Percentiles rank a stretch among this genome's conserved stretches.
phyloP scores from a whole-genome alignment of 2,888 invertebrate species.

The Eupelmus urozonus region DNA sequence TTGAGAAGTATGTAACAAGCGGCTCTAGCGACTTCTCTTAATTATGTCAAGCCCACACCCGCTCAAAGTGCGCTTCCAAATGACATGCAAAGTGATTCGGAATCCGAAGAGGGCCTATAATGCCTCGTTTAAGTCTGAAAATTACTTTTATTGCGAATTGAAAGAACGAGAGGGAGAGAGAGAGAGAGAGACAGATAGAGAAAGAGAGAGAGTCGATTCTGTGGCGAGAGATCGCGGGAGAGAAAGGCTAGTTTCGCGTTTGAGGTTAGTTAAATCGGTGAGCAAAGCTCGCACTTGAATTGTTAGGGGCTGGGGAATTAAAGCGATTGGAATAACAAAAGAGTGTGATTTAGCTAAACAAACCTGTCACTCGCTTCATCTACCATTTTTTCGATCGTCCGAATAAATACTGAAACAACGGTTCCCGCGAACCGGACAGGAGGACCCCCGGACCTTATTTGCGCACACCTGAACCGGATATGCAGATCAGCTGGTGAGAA shows the following conservation, averaged over 20 bases:
- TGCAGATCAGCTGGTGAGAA: constrained; percentile 69
- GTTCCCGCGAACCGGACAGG: constrained; percentile 62
- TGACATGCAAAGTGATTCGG: background rate
- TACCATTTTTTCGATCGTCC: constrained; percentile 64
- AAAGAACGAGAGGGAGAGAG: too few species aligned
- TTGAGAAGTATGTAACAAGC: background rate
- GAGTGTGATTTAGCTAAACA: constrained; percentile 63
- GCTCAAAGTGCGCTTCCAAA: background rate
- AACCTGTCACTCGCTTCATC: constrained; percentile 77
- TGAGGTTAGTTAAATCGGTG: constrained; percentile 6
- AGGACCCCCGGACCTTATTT: constrained; percentile 48
- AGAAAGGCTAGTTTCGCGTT: background rate
- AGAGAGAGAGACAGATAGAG: too few species aligned
- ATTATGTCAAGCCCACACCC: background rate
- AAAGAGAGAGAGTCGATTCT: background rate
- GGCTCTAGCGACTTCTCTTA: background rate
- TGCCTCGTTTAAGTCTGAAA: constrained; percentile 12
- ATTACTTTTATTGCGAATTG: constrained; percentile 2
- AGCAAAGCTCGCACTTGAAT: background rate
- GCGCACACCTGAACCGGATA: constrained; percentile 68
- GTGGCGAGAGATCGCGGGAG: background rate
- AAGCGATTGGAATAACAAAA: constrained; percentile 42
- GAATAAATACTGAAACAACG: constrained; percentile 64
- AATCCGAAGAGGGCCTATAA: background rate
- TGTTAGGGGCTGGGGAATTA: constrained; percentile 24